These are phyloP conservation scores for Haliclona indistincta DNA, from an alignment of 37 sponge, comb jelly and placozoan species.

Conservation along the genomic window DNA sequence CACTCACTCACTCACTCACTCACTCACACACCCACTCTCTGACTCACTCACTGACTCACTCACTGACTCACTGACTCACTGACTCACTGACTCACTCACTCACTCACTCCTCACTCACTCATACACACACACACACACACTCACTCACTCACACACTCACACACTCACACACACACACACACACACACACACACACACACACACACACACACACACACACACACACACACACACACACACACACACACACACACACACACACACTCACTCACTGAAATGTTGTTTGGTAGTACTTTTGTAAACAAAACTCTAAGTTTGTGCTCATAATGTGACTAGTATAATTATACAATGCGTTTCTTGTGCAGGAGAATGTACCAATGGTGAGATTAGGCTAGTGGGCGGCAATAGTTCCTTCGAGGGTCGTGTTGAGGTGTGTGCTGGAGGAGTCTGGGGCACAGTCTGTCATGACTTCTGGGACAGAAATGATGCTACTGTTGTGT, in stretches of 20 bases:
- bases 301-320: no score
- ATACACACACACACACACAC: conserved; percentile 19
- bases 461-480: not conserved
- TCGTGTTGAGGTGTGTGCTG: conserved; percentile 1
- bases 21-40: conserved; percentile 16
- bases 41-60: conserved; percentile 21
- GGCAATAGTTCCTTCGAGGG: not conserved
- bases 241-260: no score
- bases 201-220: not conserved
- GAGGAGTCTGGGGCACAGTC: conserved; percentile 8
- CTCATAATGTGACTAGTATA: no score
- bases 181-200: not conserved
- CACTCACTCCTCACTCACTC: conserved; percentile 34
- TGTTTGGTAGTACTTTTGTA: no score
- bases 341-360: not conserved
- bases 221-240: not conserved
- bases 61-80: conserved; percentile 22
- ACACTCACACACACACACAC: not conserved
- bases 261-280: no score
- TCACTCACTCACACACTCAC: conserved; percentile 5
- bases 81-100: conserved; percentile 16
- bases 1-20: conserved; percentile 21
- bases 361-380: not conserved
- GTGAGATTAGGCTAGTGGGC: not conserved
- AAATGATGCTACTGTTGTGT: not conserved